These are phyloP conservation scores for Pterocles orientalis DNA, from an alignment of 2,113 vertebrate species.

Conservation along the genomic window DNA sequence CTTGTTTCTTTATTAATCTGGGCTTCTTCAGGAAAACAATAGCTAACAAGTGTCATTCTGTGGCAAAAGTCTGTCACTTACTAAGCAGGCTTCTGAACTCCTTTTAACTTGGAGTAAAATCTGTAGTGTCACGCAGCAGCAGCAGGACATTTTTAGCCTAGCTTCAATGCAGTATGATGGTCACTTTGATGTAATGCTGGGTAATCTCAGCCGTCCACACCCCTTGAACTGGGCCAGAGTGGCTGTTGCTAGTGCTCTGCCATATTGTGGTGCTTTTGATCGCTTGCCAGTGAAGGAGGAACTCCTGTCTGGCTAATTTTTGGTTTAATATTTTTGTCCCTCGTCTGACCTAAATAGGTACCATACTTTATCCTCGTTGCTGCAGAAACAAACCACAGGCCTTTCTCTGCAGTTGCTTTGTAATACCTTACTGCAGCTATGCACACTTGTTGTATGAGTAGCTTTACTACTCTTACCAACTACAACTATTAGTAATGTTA, in stretches of 20 bases:
- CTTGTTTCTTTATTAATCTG: background rate
- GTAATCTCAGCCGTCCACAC: background rate
- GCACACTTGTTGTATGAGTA: background rate
- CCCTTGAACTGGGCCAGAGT: background rate
- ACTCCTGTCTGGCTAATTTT: background rate
- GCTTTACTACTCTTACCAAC: background rate
- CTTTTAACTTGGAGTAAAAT: background rate
- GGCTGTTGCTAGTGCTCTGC: background rate
- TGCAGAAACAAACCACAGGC: background rate
- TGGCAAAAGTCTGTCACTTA: background rate
- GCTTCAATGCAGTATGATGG: background rate
- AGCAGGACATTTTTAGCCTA: background rate
- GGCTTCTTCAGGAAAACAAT: background rate
- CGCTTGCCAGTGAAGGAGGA: background rate
- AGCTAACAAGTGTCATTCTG: background rate
- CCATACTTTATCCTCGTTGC: rapidly evolving
- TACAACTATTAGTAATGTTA: background rate
- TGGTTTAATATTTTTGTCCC: background rate
- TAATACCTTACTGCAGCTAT: background rate
- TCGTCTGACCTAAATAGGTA: background rate
- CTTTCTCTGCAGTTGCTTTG: background rate
- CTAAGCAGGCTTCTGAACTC: background rate
- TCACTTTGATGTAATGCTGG: background rate
- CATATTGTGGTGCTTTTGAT: background rate
- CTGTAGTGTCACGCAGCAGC: background rate